These are phyloP conservation scores for Eptesicus fuscus DNA, from an alignment of 2,113 vertebrate genomes.

Conservation along the genomic window DNA sequence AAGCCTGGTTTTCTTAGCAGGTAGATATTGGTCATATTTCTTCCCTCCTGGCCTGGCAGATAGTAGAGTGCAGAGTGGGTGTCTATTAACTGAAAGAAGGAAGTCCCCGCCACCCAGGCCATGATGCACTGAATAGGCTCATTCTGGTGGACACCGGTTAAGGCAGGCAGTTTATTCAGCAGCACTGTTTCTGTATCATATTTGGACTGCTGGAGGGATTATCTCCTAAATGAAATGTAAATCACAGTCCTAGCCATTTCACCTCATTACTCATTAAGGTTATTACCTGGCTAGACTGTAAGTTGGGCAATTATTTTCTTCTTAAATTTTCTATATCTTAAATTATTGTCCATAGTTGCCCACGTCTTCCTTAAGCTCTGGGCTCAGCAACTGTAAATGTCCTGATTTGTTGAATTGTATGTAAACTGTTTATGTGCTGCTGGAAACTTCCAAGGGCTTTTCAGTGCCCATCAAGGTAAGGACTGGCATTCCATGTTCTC, in stretches of 20 bases:
- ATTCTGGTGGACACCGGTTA: neutral
- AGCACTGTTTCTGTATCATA: neutral
- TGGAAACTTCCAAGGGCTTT: neutral
- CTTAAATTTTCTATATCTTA: neutral
- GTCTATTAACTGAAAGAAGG: neutral
- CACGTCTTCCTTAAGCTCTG: neutral
- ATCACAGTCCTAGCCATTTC: neutral
- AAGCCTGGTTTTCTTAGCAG: conserved; percentile 21
- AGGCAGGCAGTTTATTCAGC: neutral
- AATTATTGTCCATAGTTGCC: conserved; percentile 10
- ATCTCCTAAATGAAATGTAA: conserved; percentile 17
- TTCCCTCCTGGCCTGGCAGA: neutral
- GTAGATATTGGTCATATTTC: neutral
- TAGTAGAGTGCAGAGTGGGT: neutral
- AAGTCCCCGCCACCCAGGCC: neutral
- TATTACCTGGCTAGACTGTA: conserved; percentile 21
- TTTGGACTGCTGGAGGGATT: neutral
- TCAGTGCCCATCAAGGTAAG: neutral
- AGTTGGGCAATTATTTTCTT: neutral
- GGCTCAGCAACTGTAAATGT: neutral
- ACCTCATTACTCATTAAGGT: neutral
- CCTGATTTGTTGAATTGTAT: neutral
- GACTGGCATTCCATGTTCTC: neutral
- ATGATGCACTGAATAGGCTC: neutral
- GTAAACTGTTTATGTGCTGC: neutral